A percentile compares a stretch with the other conserved stretches of the same genome.
phyloP scores from a whole-genome alignment of 2,113 vertebrate species.

The Bos indicus region DNA sequence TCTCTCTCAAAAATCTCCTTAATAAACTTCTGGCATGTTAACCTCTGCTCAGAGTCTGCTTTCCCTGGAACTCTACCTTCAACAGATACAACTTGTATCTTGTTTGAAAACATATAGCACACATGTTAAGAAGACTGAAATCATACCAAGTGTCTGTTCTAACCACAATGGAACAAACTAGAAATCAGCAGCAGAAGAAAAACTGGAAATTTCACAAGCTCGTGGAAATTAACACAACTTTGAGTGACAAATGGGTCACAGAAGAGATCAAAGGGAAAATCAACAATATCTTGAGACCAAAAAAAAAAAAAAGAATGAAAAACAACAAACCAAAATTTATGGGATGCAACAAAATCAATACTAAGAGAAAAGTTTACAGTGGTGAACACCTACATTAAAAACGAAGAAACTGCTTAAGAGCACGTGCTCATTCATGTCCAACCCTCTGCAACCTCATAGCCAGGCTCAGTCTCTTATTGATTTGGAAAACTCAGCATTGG shows the following conservation, averaged over 20 bases:
- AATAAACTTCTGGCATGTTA: not conserved
- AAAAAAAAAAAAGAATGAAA: not conserved
- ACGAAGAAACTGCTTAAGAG: not conserved
- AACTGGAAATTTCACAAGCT: not conserved
- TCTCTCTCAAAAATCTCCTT: not conserved
- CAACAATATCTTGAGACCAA: not conserved
- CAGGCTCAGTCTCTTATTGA: not conserved
- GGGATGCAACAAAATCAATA: not conserved
- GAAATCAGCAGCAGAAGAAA: not conserved
- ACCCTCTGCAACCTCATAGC: not conserved
- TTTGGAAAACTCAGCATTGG: not conserved
- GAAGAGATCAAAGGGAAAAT: not conserved
- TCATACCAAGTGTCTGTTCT: not conserved
- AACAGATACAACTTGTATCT: not conserved
- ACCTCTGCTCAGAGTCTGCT: not conserved
- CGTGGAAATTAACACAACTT: not conserved
- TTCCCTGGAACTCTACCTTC: not conserved
- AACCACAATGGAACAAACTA: not conserved
- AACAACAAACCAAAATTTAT: not conserved
- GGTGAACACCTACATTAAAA: not conserved
- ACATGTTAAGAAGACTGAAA: not conserved
- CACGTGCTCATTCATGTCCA: rapidly evolving
- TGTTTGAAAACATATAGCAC: not conserved
- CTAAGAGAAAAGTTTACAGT: not conserved
- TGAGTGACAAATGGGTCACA: not conserved